Evolutionary conservation across 2,113 vertebrate genomes (phyloP), one percentile per base, ranked within the genome.

Genomic region (Engystomops pustulosus): DNA sequence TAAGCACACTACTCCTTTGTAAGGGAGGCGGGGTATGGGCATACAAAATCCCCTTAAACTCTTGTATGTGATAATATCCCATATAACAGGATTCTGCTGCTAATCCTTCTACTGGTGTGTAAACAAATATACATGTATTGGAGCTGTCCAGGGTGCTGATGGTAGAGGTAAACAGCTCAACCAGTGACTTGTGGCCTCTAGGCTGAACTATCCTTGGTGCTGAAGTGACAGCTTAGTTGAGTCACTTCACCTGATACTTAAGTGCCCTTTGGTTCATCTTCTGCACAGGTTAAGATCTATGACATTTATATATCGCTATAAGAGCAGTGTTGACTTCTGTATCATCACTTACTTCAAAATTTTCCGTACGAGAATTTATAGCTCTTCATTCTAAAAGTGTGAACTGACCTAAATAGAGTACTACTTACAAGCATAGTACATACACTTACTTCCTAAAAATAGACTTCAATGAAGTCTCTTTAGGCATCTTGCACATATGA

Each of bases 131-230:
- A 74, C 71, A 77, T 49, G 27, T 25, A 25, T 3, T 3, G 32
- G 20, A 38, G 44, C 67, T 70, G 82, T 84, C 45, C 55, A 18
- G 27, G 82, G 72, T 84, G 60, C 82, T 84, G 72, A 68, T 30
- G 30, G 44, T 8, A 34, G 4, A 14, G 4, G 30, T 77, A 55
- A 77, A 77, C 49, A 77, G 32, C 49, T 38, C 32, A 53, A 20
- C 32, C 30, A 20, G 18, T 27, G 17, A 20, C 32, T 18, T 77
- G 75, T 78, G 36, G 51, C 36, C 51, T 77, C 18, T 36, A 55
- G 30, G 20, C 11, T 27, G 72, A 38, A 23, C 74, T 77, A 14
- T 77, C 74, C 74, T 1, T 25, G 75, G 75, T 78, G 51, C 51
- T 78, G 75, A 78, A 60, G 75, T 60, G 32, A 77, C 74, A 76